These are phyloP conservation scores for Aleiodes leptofemur DNA, from an alignment of 2,888 invertebrate species.

Conservation along the genomic window DNA sequence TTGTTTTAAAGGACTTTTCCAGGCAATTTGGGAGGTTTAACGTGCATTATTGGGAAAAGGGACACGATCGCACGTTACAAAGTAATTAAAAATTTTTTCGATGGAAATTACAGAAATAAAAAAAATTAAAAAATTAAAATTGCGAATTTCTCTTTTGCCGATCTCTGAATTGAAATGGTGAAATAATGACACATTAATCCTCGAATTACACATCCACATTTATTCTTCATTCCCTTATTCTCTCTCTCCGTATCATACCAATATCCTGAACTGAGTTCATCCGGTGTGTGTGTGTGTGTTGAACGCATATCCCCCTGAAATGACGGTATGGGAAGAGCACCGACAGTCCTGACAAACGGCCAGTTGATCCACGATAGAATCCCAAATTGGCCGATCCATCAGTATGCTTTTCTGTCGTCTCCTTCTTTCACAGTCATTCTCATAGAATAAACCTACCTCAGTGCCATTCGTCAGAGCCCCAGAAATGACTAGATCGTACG, in stretches of 20 bases:
- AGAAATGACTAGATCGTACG: not conserved
- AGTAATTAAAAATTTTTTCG: too few relatives aligned
- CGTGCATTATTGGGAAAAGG: too few relatives aligned
- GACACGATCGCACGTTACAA: too few relatives aligned
- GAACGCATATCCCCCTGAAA: not conserved
- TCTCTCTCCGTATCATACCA: not conserved
- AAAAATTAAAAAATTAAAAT: too few relatives aligned
- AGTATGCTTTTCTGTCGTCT: slow-evolving; percentile 45
- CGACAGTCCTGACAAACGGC: slow-evolving; percentile 48
- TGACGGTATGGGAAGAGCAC: slow-evolving; percentile 1
- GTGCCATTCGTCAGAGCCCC: slow-evolving; percentile 39
- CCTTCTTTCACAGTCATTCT: slow-evolving; percentile 12
- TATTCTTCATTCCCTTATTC: not conserved
- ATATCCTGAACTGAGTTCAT: slow-evolving; percentile 14
- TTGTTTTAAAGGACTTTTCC: too few relatives aligned
- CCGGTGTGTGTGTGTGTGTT: not conserved
- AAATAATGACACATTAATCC: slow-evolving; percentile 4
- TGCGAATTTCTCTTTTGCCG: too few relatives aligned
- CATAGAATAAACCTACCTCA: slow-evolving; percentile 37
- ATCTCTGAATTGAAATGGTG: too few relatives aligned
- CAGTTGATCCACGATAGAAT: slow-evolving; percentile 61
- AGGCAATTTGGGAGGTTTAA: too few relatives aligned
- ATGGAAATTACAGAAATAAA: too few relatives aligned
- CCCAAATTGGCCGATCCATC: slow-evolving; percentile 65
- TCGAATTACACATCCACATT: slow-evolving; percentile 18